Base-by-base conservation (phyloP, 37 sponge, comb jelly and placozoan species). In the Amphimedon queenslandica region DNA sequence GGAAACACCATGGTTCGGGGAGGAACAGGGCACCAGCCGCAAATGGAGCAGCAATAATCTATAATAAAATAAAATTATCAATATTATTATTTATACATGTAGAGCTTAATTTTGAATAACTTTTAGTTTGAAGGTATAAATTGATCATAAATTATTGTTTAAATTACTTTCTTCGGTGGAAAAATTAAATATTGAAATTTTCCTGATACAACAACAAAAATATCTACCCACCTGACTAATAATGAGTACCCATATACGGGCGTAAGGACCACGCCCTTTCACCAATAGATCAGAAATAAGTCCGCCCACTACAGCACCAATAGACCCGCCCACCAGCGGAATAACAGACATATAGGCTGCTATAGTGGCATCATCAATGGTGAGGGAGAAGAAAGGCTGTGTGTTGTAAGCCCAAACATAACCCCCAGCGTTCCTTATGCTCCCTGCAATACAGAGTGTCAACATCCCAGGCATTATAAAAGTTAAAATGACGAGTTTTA, bases 351-450 rank as follows among this genome's bases (percentile, higher is more conserved):
- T 83, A 24, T 55, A 88, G 27, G 24, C 53, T 37, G 70, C 75
- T 36, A 88, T 88, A 5, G 40, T 40, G 8, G 41, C 10, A 37
- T 56, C 75, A 34, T 3, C 13, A 36, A 64, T 20, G 23, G 5
- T 25, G 5, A 25, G 56, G 25, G 79, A 13, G 66, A 88, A 92
- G 75, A 88, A 92, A n/a, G 74, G 56, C 63, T 92, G 74, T 1
- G 93, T 87, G 66, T 92, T 87, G 66, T 87, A 87, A 0, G 85
- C 93, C 88, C 88, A 92, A 34, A 92, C 93, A 64, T 92, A 92
- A 37, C 93, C 93, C 5, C 85, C 93, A 57, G 88, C 93, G 30
- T 92, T 87, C 0, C 93, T 55, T 20, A 92, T 72, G 2, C 88
- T 85, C 3, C 94, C 94, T 35, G 94, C 90, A 24, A 93, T 73